Conservation (phyloP, 2,888 invertebrate genomes). For the Dynastes maya region DNA sequence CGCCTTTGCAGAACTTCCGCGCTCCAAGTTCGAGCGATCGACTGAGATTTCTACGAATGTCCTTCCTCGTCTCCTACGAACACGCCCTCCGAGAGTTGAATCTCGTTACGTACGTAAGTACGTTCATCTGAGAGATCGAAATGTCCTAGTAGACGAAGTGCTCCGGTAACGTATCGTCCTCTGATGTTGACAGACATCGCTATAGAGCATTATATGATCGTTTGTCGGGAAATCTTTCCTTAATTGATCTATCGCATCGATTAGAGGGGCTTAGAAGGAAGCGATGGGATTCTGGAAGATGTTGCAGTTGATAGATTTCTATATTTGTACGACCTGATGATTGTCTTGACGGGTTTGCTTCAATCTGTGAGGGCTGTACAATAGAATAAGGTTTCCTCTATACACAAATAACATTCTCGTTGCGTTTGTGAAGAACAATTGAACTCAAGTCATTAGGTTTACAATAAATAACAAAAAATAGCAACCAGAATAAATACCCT, state of each 20-base stretch:
- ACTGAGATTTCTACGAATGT: constrained; percentile 42
- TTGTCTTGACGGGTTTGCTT: too few species aligned
- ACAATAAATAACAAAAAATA: too few species aligned
- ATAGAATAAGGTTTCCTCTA: too few species aligned
- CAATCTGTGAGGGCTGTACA: too few species aligned
- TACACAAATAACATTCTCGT: too few species aligned
- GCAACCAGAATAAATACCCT: too few species aligned
- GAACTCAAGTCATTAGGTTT: too few species aligned
- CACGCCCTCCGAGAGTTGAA: background rate
- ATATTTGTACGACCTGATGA: background rate
- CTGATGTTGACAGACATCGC: constrained; percentile 52
- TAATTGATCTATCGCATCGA: constrained; percentile 47
- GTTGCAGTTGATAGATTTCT: constrained; percentile 39
- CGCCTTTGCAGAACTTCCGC: constrained; percentile 5
- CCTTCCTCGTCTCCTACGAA: constrained; percentile 16
- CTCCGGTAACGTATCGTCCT: constrained; percentile 41
- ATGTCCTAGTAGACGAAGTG: constrained; percentile 14
- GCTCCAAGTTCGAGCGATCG: constrained; percentile 23
- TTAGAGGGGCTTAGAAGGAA: constrained; percentile 13
- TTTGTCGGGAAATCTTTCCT: constrained; percentile 41
- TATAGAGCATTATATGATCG: constrained; percentile 52
- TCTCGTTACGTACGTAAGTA: background rate
- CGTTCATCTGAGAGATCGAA: background rate
- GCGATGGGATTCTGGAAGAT: constrained; percentile 25
- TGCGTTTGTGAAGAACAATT: too few species aligned